These are phyloP conservation scores for Sturmia bella DNA, from an alignment of 2,888 invertebrate species.

Conservation along the genomic window DNA sequence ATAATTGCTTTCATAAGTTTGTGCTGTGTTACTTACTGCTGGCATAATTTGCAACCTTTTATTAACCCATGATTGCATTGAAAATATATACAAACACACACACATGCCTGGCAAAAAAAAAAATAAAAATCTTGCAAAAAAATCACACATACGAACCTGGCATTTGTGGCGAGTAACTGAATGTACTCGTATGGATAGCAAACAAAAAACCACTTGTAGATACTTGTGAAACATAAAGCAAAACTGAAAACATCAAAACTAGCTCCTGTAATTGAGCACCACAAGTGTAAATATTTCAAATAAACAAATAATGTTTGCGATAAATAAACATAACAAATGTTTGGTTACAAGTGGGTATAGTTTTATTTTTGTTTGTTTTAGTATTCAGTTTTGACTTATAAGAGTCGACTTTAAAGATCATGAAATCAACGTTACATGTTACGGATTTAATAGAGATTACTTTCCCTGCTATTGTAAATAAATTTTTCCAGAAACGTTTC, in stretches of 20 bases:
- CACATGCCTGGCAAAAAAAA: no score
- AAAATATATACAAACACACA: conserved; percentile 11
- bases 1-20: conserved; percentile 22
- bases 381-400: not conserved
- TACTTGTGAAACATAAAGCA: conserved; percentile 35
- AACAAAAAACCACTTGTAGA: conserved; percentile 30
- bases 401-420: conserved; percentile 8
- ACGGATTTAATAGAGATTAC: no score
- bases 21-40: conserved; percentile 25
- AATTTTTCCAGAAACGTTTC: no score
- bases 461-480: not conserved
- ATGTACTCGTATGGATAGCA: not conserved
- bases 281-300: conserved; percentile 57
- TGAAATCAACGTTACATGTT: not conserved
- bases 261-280: conserved; percentile 60
- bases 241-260: conserved; percentile 35
- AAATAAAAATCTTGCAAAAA: not conserved
- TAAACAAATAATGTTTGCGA: conserved; percentile 59
- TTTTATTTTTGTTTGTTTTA: not conserved
- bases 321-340: conserved; percentile 54
- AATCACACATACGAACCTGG: conserved; percentile 46
- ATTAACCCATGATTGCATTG: conserved; percentile 45
- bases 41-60: conserved; percentile 57
- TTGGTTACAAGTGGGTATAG: conserved; percentile 2
- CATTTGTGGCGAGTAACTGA: conserved; percentile 30